These are phyloP conservation scores for Agrypnus murinus DNA, from an alignment of 2,888 invertebrate species.

Conservation along the genomic window DNA sequence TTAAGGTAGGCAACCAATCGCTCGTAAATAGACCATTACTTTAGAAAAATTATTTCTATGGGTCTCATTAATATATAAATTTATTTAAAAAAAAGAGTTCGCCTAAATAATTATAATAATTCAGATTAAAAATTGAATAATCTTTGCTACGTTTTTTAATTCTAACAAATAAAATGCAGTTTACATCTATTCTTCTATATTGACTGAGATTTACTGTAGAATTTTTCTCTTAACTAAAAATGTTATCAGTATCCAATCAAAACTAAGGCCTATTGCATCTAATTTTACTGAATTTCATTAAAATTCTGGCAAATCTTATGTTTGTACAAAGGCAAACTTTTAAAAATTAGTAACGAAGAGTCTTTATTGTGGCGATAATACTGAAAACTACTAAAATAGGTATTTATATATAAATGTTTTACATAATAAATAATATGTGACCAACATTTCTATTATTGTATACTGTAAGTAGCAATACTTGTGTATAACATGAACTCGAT, in stretches of 20 bases:
- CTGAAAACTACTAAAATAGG: neutral
- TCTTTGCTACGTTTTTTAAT: constrained; percentile 25
- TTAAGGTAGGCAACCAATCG: too few species aligned
- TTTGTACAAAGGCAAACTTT: neutral
- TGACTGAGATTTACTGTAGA: constrained; percentile 37
- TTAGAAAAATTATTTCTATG: too few species aligned
- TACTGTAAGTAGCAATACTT: constrained; percentile 23
- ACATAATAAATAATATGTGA: constrained; percentile 27
- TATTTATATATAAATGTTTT: constrained; percentile 18
- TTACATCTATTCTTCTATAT: constrained; percentile 41
- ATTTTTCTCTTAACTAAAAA: neutral
- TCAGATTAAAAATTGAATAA: neutral
- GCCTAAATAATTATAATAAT: too few species aligned
- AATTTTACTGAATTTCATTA: constrained; percentile 8
- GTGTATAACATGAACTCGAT: constrained; percentile 13
- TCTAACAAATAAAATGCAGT: constrained; percentile 32
- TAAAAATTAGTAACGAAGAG: constrained; percentile 6
- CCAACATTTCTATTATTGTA: constrained; percentile 15
- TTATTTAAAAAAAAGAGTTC: too few species aligned
- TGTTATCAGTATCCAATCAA: constrained; percentile 12
- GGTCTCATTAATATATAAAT: too few species aligned
- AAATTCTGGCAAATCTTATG: too few species aligned
- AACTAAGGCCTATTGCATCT: constrained; percentile 24
- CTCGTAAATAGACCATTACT: too few species aligned
- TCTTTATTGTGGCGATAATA: constrained; percentile 11